Evolutionary conservation across 1,140 invertebrate species (phyloP).

Genomic region (Micrasema minimum): DNA sequence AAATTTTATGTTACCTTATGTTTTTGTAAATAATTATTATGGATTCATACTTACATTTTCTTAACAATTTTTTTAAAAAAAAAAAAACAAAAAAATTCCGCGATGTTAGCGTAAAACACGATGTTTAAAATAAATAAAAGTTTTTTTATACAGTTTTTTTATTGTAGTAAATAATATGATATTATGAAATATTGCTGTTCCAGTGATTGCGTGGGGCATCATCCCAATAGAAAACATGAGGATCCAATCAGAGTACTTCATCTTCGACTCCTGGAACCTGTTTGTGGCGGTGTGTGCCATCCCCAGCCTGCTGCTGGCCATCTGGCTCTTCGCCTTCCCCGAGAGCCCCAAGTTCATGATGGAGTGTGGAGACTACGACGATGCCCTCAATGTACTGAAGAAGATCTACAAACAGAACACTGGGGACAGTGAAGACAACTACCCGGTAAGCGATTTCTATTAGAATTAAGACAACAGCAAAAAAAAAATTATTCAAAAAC

Average conservation of each 20-base stretch:
- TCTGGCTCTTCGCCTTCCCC: conserved; percentile 81
- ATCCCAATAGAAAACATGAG: conserved; percentile 73
- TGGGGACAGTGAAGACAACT: conserved; percentile 72
- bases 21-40: too few relatives aligned
- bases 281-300: conserved; percentile 77
- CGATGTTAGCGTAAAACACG: too few relatives aligned
- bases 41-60: too few relatives aligned
- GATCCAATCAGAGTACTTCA: conserved; percentile 67
- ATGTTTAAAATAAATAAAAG: too few relatives aligned
- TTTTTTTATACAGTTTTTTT: too few relatives aligned
- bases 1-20: too few relatives aligned
- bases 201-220: conserved; percentile 78
- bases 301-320: conserved; percentile 71
- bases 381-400: conserved; percentile 75
- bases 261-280: conserved; percentile 80
- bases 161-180: too few relatives aligned
- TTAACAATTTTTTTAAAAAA: too few relatives aligned
- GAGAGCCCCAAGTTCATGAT: conserved; percentile 89
- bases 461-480: neutral
- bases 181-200: too few relatives aligned
- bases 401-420: conserved; percentile 78
- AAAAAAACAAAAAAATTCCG: too few relatives aligned
- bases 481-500: too few relatives aligned
- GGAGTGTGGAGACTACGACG: conserved; percentile 78
- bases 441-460: conserved; percentile 72